Evolutionary conservation across 2,797 vertebrate species (phyloP), one percentile per base, ranked within the genome.

Genomic region (Coracias cyanogaster): DNA sequence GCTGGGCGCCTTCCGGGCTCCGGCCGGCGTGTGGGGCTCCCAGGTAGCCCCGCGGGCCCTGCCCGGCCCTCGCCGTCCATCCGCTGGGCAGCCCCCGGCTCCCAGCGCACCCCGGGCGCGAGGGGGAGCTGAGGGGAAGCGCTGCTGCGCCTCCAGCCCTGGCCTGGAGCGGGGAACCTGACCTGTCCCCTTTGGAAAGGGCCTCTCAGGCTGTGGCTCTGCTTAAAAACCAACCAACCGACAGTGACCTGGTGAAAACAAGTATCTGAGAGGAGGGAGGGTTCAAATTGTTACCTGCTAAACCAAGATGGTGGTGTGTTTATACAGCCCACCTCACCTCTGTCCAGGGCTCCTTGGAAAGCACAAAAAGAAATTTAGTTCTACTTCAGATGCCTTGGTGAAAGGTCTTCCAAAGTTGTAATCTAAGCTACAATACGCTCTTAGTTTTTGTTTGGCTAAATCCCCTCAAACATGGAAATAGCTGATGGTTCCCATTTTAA

Each of bases 401-500:
- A 86, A 85, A 95, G 72, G 88, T 57, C 73, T 89, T 71, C 89
- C 64, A 46, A 92, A 95, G 94, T 89, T 95, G 64, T 78, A 51
- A 79, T 57, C 29, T 78, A 52, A 76, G 14, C 77, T 85, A 2
- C 57, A 73, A 84, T 58, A n/a, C 0, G 2, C 22, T 31, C 61
- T 29, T 55, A 54, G 78, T 91, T 81, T 86, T 94, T 31, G 13
- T 90, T 94, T 87, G 76, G 89, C 70, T 95, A 86, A 90, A 77
- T 77, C 67, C 69, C 33, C 31, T 90, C 28, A 39, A 94, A 94
- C 74, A 71, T 95, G 92, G 96, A 97, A 97, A 69, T 70, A 70
- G 82, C 89, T 94, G 91, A 96, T 96, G 71, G 39, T 97, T 97
- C 83, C 86, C 78, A 76, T 84, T 96, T 87, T 24, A 4, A 95